Evolutionary conservation across 1,140 invertebrate species (phyloP).

Genomic region (Pectinophora gossypiella): DNA sequence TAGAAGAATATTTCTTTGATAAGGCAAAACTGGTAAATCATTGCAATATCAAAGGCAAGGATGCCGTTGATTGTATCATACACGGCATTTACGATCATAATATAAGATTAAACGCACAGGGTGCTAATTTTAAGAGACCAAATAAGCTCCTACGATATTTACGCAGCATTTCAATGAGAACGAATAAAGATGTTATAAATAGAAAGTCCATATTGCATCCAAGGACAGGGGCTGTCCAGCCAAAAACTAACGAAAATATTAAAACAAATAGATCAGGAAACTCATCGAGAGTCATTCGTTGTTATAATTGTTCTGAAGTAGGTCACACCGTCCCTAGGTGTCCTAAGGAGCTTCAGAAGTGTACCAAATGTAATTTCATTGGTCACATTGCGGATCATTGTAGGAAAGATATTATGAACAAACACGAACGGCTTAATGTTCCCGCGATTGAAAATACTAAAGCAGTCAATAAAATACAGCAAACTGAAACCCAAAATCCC

Average conservation of each 20-base stretch:
- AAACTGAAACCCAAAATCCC: not conserved
- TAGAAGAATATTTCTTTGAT: conserved; percentile 10
- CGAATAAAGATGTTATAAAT: not conserved
- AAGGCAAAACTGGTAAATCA: conserved; percentile 2
- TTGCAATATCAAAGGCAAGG: conserved; percentile 5
- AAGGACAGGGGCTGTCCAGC: not conserved
- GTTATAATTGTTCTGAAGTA: conserved; percentile 8
- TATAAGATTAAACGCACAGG: conserved; percentile 8
- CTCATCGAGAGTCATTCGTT: not conserved
- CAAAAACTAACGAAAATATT: not conserved
- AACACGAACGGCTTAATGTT: not conserved
- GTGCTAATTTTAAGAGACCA: conserved; percentile 6
- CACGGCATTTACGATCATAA: conserved; percentile 9
- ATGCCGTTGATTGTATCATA: conserved; percentile 7
- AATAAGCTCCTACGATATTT: conserved; percentile 7
- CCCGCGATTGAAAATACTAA: not conserved
- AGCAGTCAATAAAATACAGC: not conserved
- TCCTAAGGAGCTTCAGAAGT: not conserved
- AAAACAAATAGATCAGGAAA: not conserved
- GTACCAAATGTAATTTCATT: conserved; percentile 2
- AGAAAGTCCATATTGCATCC: not conserved
- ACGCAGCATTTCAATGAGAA: conserved; percentile 1
- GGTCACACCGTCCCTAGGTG: conserved; percentile 5
- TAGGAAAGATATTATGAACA: not conserved
- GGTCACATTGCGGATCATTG: conserved; percentile 5